phyloP scores from a whole-genome alignment of 2,113 vertebrate genomes.

The Hirundichthys speculiger region DNA sequence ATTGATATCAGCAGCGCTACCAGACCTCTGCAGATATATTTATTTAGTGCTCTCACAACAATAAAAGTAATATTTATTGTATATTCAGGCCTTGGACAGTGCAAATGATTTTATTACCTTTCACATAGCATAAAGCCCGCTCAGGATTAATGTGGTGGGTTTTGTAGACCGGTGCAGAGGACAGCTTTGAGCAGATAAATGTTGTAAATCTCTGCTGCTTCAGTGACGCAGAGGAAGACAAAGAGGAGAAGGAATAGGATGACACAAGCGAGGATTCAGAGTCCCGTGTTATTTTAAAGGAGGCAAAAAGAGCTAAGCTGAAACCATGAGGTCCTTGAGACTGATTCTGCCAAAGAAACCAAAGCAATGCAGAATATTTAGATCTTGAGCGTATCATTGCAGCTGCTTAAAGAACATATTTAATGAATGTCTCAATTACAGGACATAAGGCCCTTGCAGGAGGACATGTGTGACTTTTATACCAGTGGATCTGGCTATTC shows the following conservation, averaged over 20 bases:
- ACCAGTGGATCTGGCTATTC: slow-evolving; percentile 83
- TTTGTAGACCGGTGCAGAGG: slow-evolving; percentile 11
- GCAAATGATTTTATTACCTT: slow-evolving; percentile 47
- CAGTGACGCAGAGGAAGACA: slow-evolving; percentile 1
- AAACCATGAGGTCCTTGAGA: no score
- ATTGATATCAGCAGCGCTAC: slow-evolving; percentile 52
- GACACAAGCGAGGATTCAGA: neutral
- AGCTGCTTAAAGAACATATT: neutral
- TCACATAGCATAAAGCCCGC: slow-evolving; percentile 21
- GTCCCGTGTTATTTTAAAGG: neutral
- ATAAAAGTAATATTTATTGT: slow-evolving; percentile 59
- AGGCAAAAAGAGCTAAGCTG: no score
- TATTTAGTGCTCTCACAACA: slow-evolving; percentile 28
- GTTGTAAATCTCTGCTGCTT: slow-evolving; percentile 20
- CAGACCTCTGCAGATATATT: slow-evolving; percentile 49
- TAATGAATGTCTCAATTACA: slow-evolving; percentile 48
- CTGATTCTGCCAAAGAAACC: no score
- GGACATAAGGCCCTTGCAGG: slow-evolving; percentile 87
- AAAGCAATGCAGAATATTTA: no score
- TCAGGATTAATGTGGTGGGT: slow-evolving; percentile 25
- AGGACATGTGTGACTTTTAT: slow-evolving; percentile 88
- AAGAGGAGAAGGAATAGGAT: neutral
- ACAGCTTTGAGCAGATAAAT: neutral
- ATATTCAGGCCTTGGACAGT: slow-evolving; percentile 35
- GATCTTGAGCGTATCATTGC: neutral